Evolutionary conservation across 1,140 invertebrate genomes (phyloP).

Genomic region (Ganaspis sp.): DNA sequence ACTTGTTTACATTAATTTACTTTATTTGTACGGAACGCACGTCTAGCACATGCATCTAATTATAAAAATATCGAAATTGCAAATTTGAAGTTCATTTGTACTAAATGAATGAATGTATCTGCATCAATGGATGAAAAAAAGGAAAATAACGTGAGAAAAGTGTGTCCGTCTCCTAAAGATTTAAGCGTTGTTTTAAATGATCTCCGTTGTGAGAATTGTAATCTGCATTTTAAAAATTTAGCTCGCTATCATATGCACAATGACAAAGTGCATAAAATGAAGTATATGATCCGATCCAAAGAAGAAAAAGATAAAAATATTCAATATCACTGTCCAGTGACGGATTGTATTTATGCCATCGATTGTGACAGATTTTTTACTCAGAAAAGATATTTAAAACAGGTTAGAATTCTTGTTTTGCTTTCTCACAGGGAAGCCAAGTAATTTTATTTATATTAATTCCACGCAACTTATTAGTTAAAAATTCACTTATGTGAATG

Average conservation of each 20-base stretch:
- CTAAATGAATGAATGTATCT: neutral
- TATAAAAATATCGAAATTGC: no score
- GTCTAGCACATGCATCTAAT: no score
- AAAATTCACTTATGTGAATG: no score
- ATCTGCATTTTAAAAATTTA: slow-evolving; percentile 67
- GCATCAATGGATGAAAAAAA: neutral
- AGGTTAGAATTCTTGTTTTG: slow-evolving; percentile 62
- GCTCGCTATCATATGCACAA: slow-evolving; percentile 69
- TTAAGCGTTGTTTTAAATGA: slow-evolving; percentile 70
- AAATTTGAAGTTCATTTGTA: neutral
- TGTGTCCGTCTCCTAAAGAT: slow-evolving; percentile 70
- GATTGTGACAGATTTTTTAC: slow-evolving; percentile 68
- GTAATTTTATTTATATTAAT: no score
- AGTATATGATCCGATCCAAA: slow-evolving; percentile 62
- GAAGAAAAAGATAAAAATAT: slow-evolving; percentile 62
- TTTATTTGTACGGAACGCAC: no score
- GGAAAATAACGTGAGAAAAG: slow-evolving; percentile 54
- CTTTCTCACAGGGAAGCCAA: no score
- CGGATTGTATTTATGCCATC: slow-evolving; percentile 69
- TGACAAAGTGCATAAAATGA: slow-evolving; percentile 69
- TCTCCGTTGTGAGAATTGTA: slow-evolving; percentile 69
- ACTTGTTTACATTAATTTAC: no score
- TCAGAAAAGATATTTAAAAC: slow-evolving; percentile 74
- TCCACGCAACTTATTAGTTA: no score
- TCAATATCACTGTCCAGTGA: slow-evolving; percentile 71